A percentile compares a stretch with the other conserved stretches of the same genome.
phyloP scores from a whole-genome alignment of 1,140 invertebrate species.

The Drosophila kepulauana region DNA sequence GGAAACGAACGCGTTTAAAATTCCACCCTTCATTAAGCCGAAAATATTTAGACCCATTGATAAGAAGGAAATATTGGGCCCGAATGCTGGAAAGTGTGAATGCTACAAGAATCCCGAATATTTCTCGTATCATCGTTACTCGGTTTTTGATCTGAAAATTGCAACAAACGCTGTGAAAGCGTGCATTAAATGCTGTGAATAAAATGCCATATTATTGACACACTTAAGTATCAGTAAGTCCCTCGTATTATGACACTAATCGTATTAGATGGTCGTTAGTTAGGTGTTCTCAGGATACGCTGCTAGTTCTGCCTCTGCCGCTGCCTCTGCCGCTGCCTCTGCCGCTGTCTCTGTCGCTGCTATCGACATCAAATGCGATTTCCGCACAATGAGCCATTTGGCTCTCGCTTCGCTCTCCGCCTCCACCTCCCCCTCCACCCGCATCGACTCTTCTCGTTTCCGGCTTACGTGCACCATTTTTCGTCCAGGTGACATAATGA shows the following conservation, averaged over 20 bases:
- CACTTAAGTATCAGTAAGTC: slow-evolving; percentile 40
- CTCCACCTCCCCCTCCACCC: slow-evolving; percentile 6
- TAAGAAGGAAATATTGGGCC: slow-evolving; percentile 43
- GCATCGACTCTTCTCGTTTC: slow-evolving; percentile 49
- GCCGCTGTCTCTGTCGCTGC: not conserved
- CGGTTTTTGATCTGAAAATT: slow-evolving; percentile 42
- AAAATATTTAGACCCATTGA: not conserved
- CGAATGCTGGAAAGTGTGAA: slow-evolving; percentile 49
- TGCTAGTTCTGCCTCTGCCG: not conserved
- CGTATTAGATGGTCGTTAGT: slow-evolving; percentile 76
- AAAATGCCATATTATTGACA: slow-evolving; percentile 45
- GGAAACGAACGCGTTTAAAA: slow-evolving; percentile 1
- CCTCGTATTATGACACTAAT: slow-evolving; percentile 73
- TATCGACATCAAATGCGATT: slow-evolving; percentile 75
- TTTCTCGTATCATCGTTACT: slow-evolving; percentile 60
- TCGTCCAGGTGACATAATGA: slow-evolving; percentile 78
- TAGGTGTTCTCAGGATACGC: slow-evolving; percentile 36
- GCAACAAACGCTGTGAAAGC: slow-evolving; percentile 7
- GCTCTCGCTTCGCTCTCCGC: not conserved
- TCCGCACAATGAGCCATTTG: slow-evolving; percentile 68
- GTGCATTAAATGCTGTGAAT: slow-evolving; percentile 18
- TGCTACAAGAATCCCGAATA: slow-evolving; percentile 65
- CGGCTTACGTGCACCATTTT: slow-evolving; percentile 77
- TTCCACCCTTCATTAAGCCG: slow-evolving; percentile 31
- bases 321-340: too few species aligned